A percentile compares a stretch with the other conserved stretches of the same genome.
phyloP scores from a whole-genome alignment of 2,113 vertebrate species.

The Pardalotus punctatus region DNA sequence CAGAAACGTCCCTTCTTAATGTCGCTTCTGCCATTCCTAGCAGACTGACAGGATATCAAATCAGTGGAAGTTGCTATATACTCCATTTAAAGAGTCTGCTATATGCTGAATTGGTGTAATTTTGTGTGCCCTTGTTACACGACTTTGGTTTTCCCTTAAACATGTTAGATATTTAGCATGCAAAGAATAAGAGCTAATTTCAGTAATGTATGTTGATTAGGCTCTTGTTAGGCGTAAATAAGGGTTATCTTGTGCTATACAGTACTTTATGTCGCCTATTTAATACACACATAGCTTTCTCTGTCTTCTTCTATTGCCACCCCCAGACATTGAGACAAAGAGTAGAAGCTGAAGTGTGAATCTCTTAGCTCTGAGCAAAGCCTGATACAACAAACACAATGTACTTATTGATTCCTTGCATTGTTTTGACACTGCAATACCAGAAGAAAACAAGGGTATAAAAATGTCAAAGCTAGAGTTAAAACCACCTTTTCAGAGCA shows the following conservation, averaged over 20 bases:
- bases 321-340: not conserved
- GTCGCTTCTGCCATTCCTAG: not conserved
- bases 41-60: not conserved
- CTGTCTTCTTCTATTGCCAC: not conserved
- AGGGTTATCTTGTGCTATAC: not conserved
- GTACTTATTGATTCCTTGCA: not conserved
- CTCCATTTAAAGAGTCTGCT: not conserved
- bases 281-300: not conserved
- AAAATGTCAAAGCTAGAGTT: not conserved
- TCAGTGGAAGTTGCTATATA: not conserved
- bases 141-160: constrained; percentile 6
- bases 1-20: not conserved
- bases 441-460: not conserved
- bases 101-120: not conserved
- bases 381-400: not conserved
- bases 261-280: not conserved
- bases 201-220: constrained; percentile 31
- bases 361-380: not conserved
- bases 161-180: not conserved
- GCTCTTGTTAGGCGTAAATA: constrained; percentile 46
- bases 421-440: not conserved
- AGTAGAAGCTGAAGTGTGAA: not conserved
- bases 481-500: not conserved
- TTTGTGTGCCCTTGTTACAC: not conserved
- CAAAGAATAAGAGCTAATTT: constrained; percentile 46